These are phyloP conservation scores for Hepsetus odoe DNA, from an alignment of 2,113 vertebrate species.

Conservation along the genomic window DNA sequence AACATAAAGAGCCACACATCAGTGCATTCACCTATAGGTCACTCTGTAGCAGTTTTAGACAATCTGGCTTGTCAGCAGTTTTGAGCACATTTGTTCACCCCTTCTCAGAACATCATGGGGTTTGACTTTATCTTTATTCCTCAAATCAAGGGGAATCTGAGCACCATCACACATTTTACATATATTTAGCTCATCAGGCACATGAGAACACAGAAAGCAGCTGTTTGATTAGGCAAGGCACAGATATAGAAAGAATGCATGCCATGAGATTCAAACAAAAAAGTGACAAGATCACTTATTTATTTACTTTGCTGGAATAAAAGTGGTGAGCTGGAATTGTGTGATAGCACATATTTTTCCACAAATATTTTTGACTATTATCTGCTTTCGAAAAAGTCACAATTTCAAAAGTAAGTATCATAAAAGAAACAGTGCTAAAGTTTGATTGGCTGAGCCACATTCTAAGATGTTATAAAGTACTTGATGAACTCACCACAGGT, in stretches of 20 bases:
- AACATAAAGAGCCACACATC: not conserved
- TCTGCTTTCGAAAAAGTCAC: too few relatives aligned
- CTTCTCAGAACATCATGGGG: slow-evolving; percentile 10
- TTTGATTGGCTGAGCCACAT: too few relatives aligned
- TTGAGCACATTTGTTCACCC: not conserved
- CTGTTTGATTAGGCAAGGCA: not conserved
- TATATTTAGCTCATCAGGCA: not conserved
- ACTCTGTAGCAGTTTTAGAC: not conserved
- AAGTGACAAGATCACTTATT: too few relatives aligned
- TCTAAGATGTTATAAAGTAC: too few relatives aligned
- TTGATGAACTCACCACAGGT: too few relatives aligned
- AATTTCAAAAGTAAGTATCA: too few relatives aligned
- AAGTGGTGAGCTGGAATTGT: too few relatives aligned
- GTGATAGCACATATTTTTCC: too few relatives aligned
- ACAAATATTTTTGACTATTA: too few relatives aligned
- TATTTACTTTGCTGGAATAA: too few relatives aligned
- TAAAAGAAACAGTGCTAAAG: too few relatives aligned
- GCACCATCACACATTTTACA: slow-evolving; percentile 3
- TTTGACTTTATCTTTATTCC: not conserved
- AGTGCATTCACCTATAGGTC: not conserved
- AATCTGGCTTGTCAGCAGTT: slow-evolving; percentile 13
- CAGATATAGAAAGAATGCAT: not conserved
- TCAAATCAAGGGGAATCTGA: slow-evolving; percentile 16
- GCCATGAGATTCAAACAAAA: not conserved
- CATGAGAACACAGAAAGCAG: not conserved